Evolutionary conservation across 2,888 invertebrate species (phyloP), one percentile per base, ranked within the genome.

Genomic region (Leistus spinibarbis): DNA sequence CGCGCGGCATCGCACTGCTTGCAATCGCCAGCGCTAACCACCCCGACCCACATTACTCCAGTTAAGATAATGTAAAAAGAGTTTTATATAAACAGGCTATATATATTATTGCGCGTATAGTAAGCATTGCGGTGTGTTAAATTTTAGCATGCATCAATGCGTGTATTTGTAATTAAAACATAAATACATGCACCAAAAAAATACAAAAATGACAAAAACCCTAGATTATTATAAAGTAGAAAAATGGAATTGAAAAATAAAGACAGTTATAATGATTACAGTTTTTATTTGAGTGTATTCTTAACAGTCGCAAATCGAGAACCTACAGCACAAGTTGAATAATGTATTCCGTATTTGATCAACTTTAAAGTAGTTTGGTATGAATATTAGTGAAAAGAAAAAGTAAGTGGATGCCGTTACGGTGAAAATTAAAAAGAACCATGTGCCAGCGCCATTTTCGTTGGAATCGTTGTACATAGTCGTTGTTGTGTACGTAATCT

Each of bases 181-280:
- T 77, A 79, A 80, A 81, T 80, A 80, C 80, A 81, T 79, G 79
- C 77, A 77, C 71, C 76, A 76, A 76, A 76, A 78, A 57, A 72
- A 66, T 75, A 76, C 76, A 76, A 76, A 77, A 80, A 80, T 79
- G 70, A 79, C 81, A 81, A 80, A 79, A 79, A 80, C 80, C 79
- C 79, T 81, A 82, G 81, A 80, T 80, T 82, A 83, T 84, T 84
- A 83, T 82, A 83, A 79, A 82, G 83, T 84, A 84, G 84, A 83
- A 83, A 69, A 83, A 84, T 84, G 84, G 84, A 85, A 85, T 85
- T 85, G 84, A 84, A 64, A 40, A 84, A 84, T 85, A 84, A 84
- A 85, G 82, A 83, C 82, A 82, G 84, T 84, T 84, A 83, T 81
- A 82, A 82, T 80, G 79, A 81, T 63, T 76, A 57, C 72, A 73